Percentiles rank a stretch among this genome's conserved stretches.
phyloP scores from a whole-genome alignment of 2,888 invertebrate genomes.

The Coenonympha arcania region DNA sequence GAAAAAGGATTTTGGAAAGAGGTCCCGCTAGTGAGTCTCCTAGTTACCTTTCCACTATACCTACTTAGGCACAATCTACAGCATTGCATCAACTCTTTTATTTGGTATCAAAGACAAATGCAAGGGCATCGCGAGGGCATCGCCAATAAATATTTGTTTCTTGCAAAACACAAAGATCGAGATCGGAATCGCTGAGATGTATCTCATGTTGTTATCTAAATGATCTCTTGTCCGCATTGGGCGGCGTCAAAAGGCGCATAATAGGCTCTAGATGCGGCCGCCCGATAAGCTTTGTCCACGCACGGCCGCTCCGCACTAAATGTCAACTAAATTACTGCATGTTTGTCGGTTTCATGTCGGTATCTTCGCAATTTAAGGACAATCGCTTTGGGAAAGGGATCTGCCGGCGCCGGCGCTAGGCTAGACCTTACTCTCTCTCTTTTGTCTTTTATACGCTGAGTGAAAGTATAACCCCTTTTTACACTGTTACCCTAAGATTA shows the following conservation, averaged over 20 bases:
- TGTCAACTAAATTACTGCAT: constrained; percentile 69
- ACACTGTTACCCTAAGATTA: no score
- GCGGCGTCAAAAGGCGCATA: constrained; percentile 64
- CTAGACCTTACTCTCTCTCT: constrained; percentile 14
- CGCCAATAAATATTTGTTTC: background rate
- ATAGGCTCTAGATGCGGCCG: constrained; percentile 64
- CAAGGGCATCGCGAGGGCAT: background rate
- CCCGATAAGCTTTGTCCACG: constrained; percentile 59
- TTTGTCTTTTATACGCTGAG: constrained; percentile 23
- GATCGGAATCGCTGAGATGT: constrained; percentile 26
- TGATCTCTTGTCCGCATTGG: constrained; percentile 49
- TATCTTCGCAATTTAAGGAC: constrained; percentile 65
- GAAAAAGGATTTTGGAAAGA: no score
- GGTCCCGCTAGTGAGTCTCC: no score
- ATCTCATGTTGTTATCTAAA: constrained; percentile 44
- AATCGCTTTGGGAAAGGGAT: constrained; percentile 43
- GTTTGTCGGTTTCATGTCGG: constrained; percentile 68
- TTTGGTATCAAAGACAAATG: background rate
- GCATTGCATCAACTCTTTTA: background rate
- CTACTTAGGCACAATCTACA: no score
- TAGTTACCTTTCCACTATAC: background rate
- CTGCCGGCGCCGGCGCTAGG: constrained; percentile 46
- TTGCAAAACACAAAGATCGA: constrained; percentile 12
- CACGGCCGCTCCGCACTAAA: constrained; percentile 45
- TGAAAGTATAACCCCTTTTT: constrained; percentile 20